phyloP scores from a whole-genome alignment of 2,888 invertebrate species.

The Cerastis rubricosa region DNA sequence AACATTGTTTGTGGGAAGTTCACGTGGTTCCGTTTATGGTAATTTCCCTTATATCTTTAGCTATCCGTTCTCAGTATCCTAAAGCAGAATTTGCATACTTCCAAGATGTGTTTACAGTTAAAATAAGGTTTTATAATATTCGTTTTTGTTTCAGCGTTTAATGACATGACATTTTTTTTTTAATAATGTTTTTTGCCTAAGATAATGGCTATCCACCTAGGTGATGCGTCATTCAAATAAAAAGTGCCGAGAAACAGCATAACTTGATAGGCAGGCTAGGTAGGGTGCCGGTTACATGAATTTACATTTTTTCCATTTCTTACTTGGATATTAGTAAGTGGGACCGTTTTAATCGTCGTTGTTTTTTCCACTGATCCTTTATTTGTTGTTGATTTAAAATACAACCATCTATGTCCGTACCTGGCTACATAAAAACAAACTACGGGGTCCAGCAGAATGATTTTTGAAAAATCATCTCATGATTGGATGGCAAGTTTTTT shows the following conservation, averaged over 20 bases:
- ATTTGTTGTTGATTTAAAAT: background rate
- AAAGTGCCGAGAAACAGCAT: background rate
- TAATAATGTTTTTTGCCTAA: background rate
- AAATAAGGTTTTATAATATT: conserved; percentile 41
- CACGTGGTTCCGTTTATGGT: conserved; percentile 61
- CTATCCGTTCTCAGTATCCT: conserved; percentile 54
- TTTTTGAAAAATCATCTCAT: background rate
- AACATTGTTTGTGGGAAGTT: conserved; percentile 60
- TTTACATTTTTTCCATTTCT: background rate
- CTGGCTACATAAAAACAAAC: background rate
- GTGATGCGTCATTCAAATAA: background rate
- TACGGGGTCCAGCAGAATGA: background rate
- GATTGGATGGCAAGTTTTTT: background rate
- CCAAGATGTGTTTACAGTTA: conserved; percentile 51
- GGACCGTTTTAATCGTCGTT: too few species aligned
- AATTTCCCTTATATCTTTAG: conserved; percentile 60
- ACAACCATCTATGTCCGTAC: background rate
- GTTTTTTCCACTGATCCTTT: background rate
- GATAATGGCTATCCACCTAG: background rate
- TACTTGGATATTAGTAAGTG: background rate
- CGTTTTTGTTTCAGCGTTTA: conserved; percentile 7
- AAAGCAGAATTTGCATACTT: conserved; percentile 62
- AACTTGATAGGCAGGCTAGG: conserved; percentile 3
- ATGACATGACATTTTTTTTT: background rate
- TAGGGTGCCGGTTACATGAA: background rate